Conservation (phyloP, 1,140 invertebrate genomes). For the Monomorium pharaonis region DNA sequence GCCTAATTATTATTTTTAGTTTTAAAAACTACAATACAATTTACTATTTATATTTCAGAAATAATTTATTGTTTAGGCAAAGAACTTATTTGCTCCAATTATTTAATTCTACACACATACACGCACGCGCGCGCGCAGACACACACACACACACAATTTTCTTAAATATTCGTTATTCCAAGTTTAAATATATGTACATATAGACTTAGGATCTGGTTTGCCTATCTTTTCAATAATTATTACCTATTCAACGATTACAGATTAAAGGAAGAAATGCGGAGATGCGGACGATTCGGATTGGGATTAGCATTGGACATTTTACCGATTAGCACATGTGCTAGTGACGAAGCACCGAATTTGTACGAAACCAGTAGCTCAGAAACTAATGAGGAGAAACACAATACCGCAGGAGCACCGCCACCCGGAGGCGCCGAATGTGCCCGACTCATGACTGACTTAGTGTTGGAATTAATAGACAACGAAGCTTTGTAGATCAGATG, state of each 20-base stretch:
- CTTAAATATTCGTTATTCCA: neutral
- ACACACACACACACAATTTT: too few species aligned
- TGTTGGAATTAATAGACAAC: slow-evolving; percentile 81
- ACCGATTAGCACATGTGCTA: slow-evolving; percentile 90
- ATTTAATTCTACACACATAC: neutral
- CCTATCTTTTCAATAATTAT: neutral
- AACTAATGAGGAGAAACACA: slow-evolving; percentile 68
- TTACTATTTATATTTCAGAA: slow-evolving; percentile 3
- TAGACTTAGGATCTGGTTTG: neutral
- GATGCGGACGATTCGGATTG: slow-evolving; percentile 88
- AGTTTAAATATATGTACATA: neutral
- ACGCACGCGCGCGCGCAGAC: too few species aligned
- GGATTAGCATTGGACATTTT: slow-evolving; percentile 90
- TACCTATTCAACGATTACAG: slow-evolving; percentile 74
- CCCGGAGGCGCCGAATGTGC: slow-evolving; percentile 80
- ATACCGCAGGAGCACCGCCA: slow-evolving; percentile 75
- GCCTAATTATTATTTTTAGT: too few species aligned
- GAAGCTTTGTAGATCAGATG: slow-evolving; percentile 76
- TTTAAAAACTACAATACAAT: slow-evolving; percentile 5
- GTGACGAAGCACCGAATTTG: slow-evolving; percentile 89
- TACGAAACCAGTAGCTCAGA: slow-evolving; percentile 85
- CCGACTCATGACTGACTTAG: slow-evolving; percentile 83
- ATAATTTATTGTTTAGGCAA: neutral
- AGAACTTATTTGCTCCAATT: neutral
- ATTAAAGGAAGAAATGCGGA: slow-evolving; percentile 88